Percentiles rank a stretch among this genome's conserved stretches.
Evolutionary conservation across 2,113 vertebrate genomes (phyloP).

Genomic region (Parus major): DNA sequence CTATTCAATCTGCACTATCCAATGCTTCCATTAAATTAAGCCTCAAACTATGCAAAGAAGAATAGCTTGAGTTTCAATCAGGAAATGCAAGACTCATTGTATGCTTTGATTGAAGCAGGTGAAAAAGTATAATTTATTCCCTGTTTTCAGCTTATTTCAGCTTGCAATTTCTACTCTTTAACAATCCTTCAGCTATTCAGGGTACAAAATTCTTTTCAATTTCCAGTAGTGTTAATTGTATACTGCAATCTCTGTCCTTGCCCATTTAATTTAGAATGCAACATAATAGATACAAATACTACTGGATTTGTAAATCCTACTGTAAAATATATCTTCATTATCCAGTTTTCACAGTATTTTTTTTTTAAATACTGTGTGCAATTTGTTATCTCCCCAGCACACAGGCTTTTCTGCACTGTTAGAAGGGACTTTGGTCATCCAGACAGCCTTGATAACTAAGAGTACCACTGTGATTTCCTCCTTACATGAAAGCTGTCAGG

Average conservation of each 20-base stretch:
- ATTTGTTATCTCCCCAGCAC: background rate
- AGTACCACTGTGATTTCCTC: background rate
- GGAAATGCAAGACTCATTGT: background rate
- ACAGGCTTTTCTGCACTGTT: background rate
- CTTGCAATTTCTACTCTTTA: background rate
- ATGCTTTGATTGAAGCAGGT: background rate
- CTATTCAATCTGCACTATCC: background rate
- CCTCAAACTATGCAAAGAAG: background rate
- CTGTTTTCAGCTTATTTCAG: background rate
- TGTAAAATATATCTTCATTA: background rate
- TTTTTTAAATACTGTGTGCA: rapidly evolving
- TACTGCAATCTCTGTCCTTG: background rate
- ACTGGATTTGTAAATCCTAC: too few species aligned
- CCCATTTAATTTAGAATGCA: background rate
- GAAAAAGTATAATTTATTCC: background rate
- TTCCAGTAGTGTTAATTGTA: background rate
- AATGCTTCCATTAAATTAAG: slow-evolving; percentile 13
- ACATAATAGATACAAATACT: background rate
- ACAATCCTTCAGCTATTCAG: background rate
- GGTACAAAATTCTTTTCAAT: background rate
- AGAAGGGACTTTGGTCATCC: background rate
- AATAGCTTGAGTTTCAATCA: slow-evolving; percentile 21
- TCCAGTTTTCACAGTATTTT: background rate
- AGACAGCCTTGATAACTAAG: background rate
- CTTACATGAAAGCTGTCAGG: background rate